Evolutionary conservation across 1,140 invertebrate genomes (phyloP), one percentile per base, ranked within the genome.

Genomic region (Brachionus asplanchnoidis): DNA sequence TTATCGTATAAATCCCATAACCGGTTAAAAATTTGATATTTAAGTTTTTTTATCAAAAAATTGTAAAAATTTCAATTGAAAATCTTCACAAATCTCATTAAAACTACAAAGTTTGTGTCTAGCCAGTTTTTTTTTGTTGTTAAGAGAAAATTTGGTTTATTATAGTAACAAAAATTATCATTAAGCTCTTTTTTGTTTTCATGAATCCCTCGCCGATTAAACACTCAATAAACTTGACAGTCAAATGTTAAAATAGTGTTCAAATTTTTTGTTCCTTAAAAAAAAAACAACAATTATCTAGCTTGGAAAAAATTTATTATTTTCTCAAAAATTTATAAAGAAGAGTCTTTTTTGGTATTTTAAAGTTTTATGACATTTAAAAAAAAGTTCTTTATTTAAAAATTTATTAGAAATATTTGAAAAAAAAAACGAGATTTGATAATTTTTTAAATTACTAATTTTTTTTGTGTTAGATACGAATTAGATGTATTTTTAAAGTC

Each of bases 21-120:
- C 53, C 53, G 53, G 53, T 60, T 60, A 20, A 60, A 56, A 73
- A 36, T 73, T 73, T 73, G 17, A 73, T 42, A 73, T 73, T 73
- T 73, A 20, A 20, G n/a, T 42, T 40, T 40, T 40, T 17, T 73
- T 73, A 73, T 44, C 68, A 73, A 73, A 42, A 73, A 73, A 73
- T 73, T 73, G 68, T 20, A 40, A 73, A 42, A 42, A 20, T 73
- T 73, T 73, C 32, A 40, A 68, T 68, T 68, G 26, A 68, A 73
- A 73, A 73, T 73, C 68, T 73, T 73, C 68, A 42, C 40, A 73
- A 73, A 73, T 73, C 68, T 73, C 68, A 20, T 73, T 73, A n/a
- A 60, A 60, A 26, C 53, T 73, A 8, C 20, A 20, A 17, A 36
- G 40, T 40, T 73, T 73, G 36, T 73, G 68, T 73, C 68, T 73